Conservation (phyloP, 2,888 invertebrate genomes). For the Pantelozetes paolii region DNA sequence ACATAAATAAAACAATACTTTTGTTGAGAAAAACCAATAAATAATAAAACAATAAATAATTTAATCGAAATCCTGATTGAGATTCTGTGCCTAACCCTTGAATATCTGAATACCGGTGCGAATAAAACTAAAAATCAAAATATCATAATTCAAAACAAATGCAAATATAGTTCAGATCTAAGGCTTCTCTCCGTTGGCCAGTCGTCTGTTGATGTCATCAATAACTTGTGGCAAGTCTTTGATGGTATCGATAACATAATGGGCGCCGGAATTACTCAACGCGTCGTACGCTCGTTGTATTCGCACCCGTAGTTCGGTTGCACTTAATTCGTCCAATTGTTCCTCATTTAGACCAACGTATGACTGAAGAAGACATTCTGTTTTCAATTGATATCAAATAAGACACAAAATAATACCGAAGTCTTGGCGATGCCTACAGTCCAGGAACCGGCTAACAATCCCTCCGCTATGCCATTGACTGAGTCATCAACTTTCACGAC, state of each 20-base stretch:
- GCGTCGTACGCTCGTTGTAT: conserved; percentile 50
- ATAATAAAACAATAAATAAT: too few species aligned
- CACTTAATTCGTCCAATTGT: conserved; percentile 50
- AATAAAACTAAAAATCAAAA: too few species aligned
- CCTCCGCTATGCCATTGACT: conserved; percentile 38
- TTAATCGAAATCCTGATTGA: too few species aligned
- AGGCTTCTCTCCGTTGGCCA: conserved; percentile 51
- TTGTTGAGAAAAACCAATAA: too few species aligned
- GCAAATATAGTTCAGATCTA: too few species aligned
- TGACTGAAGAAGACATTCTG: background rate
- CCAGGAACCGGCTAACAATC: conserved; percentile 30
- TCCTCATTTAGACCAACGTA: conserved; percentile 51
- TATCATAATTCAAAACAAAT: too few species aligned
- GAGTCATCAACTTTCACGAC: conserved; percentile 40
- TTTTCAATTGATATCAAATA: background rate
- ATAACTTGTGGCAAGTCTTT: conserved; percentile 51
- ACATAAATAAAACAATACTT: too few species aligned
- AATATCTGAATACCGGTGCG: too few species aligned
- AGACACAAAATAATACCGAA: background rate
- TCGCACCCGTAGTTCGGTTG: conserved; percentile 49
- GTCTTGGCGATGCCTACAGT: conserved; percentile 35
- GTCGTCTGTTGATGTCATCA: conserved; percentile 50
- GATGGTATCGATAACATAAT: conserved; percentile 54
- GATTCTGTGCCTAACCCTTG: too few species aligned
- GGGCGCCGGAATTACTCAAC: conserved; percentile 52